Conservation (phyloP, 2,113 vertebrate species). For the Oryzias melastigma region DNA sequence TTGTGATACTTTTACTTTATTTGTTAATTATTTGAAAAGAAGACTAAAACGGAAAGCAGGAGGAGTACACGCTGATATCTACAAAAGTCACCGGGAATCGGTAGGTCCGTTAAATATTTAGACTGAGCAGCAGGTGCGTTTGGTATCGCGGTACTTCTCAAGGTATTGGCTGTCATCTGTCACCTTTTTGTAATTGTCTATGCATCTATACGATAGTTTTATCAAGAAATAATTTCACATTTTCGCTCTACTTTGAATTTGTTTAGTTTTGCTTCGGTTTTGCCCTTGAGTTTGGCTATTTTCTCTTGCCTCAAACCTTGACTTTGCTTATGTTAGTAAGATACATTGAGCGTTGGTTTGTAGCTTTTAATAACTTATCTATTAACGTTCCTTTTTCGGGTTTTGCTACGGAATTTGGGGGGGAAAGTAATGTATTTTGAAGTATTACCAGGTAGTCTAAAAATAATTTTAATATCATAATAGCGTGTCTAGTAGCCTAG, state of each 20-base stretch:
- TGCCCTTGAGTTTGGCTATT: too few species aligned
- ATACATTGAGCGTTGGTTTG: too few species aligned
- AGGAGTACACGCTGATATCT: constrained; percentile 1
- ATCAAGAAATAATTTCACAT: not conserved
- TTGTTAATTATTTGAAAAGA: not conserved
- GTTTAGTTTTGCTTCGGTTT: not conserved
- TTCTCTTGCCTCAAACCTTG: too few species aligned
- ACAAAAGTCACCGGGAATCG: constrained; percentile 4
- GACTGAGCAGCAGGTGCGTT: constrained; percentile 37
- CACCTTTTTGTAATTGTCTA: constrained; percentile 10
- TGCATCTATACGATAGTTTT: not conserved
- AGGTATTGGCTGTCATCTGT: constrained; percentile 63
- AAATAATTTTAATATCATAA: not conserved
- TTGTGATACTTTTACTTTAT: not conserved
- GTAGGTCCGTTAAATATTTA: constrained; percentile 57
- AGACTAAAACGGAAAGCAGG: not conserved
- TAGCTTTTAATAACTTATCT: too few species aligned
- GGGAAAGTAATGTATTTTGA: not conserved
- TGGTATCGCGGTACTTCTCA: constrained; percentile 39
- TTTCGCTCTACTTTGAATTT: not conserved
- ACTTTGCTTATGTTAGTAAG: too few species aligned
- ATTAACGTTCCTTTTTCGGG: too few species aligned
- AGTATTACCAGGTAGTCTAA: not conserved
- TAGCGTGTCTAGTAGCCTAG: not conserved
- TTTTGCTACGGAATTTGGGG: not conserved